phyloP scores from a whole-genome alignment of 2,113 vertebrate species.

The Corynorhinus townsendii region DNA sequence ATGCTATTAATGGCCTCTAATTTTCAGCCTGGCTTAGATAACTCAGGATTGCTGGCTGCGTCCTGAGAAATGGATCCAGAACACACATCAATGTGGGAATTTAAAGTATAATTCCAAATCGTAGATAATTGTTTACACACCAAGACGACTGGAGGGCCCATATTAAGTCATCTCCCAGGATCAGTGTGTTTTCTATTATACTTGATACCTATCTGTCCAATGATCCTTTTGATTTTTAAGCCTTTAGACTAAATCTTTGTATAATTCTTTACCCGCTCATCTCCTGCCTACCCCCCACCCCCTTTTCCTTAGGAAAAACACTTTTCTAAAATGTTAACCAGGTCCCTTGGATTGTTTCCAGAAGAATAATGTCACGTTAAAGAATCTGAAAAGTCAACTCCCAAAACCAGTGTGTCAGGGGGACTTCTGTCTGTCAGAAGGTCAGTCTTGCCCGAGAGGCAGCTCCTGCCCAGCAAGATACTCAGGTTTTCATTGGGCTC shows the following conservation, averaged over 20 bases:
- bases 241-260: slow-evolving; percentile 81
- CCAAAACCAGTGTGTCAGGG: background rate
- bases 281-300: slow-evolving; percentile 39
- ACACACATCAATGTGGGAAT: slow-evolving; percentile 74
- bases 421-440: background rate
- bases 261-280: slow-evolving; percentile 74
- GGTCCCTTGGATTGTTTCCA: slow-evolving; percentile 68
- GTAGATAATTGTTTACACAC: slow-evolving; percentile 75
- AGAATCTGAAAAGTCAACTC: slow-evolving; percentile 41
- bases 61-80: slow-evolving; percentile 69
- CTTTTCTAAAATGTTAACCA: slow-evolving; percentile 68
- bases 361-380: slow-evolving; percentile 48
- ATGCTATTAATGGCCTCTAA: slow-evolving; percentile 40
- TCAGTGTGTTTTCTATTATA: slow-evolving; percentile 79
- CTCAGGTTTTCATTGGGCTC: background rate
- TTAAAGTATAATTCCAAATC: slow-evolving; percentile 75
- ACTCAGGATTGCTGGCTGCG: slow-evolving; percentile 44
- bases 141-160: slow-evolving; percentile 68
- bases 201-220: slow-evolving; percentile 76
- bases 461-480: background rate
- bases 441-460: background rate
- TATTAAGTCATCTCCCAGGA: slow-evolving; percentile 71
- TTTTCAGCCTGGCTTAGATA: slow-evolving; percentile 66
- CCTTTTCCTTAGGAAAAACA: slow-evolving; percentile 77
- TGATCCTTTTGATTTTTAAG: slow-evolving; percentile 79